Conservation (phyloP, 2,797 vertebrate species). For the Huso huso region DNA sequence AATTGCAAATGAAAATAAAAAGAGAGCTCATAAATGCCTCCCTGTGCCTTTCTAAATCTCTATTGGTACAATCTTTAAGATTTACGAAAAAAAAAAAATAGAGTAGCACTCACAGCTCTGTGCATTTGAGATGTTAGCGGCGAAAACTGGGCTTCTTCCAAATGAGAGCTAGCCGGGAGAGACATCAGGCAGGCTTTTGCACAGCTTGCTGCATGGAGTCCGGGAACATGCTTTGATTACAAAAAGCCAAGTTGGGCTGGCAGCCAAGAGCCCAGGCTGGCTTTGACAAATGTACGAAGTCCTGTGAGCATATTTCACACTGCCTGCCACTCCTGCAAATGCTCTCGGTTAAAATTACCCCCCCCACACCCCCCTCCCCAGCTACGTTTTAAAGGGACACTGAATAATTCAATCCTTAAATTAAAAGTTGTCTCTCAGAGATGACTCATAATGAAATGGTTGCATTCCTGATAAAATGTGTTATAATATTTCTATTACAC, state of each 20-base stretch:
- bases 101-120: conserved; percentile 81
- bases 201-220: conserved; percentile 75
- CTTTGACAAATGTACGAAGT: conserved; percentile 53
- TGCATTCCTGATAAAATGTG: too few species aligned
- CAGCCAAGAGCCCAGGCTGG: conserved; percentile 67
- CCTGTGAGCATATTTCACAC: conserved; percentile 52
- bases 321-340: conserved; percentile 39
- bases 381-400: conserved; percentile 19
- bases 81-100: conserved; percentile 29
- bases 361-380: conserved; percentile 21
- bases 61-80: not conserved
- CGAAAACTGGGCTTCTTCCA: conserved; percentile 69
- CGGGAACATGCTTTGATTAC: conserved; percentile 95
- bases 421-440: not conserved
- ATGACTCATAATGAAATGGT: too few species aligned
- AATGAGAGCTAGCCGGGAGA: conserved; percentile 67
- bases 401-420: not conserved
- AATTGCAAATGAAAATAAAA: not conserved
- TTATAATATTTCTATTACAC: too few species aligned
- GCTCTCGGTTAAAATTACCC: conserved; percentile 25
- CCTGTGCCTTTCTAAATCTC: not conserved
- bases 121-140: conserved; percentile 72
- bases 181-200: conserved; percentile 60
- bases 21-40: conserved; percentile 30
- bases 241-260: conserved; percentile 84